Evolutionary conservation across 2,888 invertebrate species (phyloP).

Genomic region (Rosalia funebris): DNA sequence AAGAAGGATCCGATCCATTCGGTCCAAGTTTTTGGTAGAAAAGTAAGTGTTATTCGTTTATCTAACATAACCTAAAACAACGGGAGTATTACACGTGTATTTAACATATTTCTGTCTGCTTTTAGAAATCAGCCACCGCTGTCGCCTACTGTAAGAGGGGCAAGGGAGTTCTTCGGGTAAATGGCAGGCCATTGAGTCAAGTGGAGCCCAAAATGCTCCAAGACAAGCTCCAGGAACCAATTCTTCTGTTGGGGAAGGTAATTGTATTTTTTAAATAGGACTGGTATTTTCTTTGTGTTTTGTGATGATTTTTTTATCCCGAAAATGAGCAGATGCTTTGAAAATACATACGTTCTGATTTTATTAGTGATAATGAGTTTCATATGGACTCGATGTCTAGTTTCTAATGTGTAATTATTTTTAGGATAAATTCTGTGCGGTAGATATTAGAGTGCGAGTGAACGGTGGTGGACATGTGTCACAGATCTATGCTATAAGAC

Average conservation of each 20-base stretch:
- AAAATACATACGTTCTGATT: constrained; percentile 57
- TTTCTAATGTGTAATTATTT: constrained; percentile 52
- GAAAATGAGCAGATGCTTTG: constrained; percentile 68
- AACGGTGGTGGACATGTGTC: constrained; percentile 99
- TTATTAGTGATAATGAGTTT: constrained; percentile 1
- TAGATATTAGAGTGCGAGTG: constrained; percentile 97
- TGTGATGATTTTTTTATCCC: constrained; percentile 68
- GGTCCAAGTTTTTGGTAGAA: constrained; percentile 97
- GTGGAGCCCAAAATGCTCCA: constrained; percentile 96
- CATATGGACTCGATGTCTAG: not conserved
- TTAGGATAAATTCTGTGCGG: constrained; percentile 93
- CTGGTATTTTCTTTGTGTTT: not conserved
- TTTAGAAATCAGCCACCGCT: constrained; percentile 98
- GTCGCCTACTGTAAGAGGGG: constrained; percentile 99
- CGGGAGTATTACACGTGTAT: constrained; percentile 40
- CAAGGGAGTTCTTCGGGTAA: constrained; percentile 92
- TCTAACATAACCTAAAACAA: constrained; percentile 39
- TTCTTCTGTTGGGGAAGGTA: constrained; percentile 89
- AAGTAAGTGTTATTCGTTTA: constrained; percentile 72
- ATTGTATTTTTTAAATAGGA: too few relatives aligned
- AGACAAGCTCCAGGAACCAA: constrained; percentile 93
- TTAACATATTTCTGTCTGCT: constrained; percentile 47
- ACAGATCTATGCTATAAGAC: constrained; percentile 98
- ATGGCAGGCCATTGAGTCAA: constrained; percentile 95
- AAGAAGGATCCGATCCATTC: constrained; percentile 90